These are phyloP conservation scores for Vollenhovia emeryi DNA, from an alignment of 1,140 invertebrate genomes.

Conservation along the genomic window DNA sequence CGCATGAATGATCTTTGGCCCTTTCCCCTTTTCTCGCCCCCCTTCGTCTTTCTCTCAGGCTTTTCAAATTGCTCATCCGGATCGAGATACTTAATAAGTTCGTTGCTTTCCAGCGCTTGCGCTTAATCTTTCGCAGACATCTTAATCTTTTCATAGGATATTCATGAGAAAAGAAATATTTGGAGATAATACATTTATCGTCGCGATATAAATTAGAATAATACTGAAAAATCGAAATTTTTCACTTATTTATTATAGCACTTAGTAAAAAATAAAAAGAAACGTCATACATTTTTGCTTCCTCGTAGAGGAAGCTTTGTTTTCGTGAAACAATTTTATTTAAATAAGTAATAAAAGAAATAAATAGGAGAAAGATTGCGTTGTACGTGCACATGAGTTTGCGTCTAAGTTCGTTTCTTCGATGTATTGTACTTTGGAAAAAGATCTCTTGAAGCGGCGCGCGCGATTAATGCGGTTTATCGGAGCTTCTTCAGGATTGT, in stretches of 20 bases:
- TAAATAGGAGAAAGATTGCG: slow-evolving; percentile 48
- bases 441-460: slow-evolving; percentile 66
- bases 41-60: slow-evolving; percentile 1
- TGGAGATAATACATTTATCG: not conserved
- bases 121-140: slow-evolving; percentile 11
- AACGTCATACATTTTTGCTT: not conserved
- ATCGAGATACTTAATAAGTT: slow-evolving; percentile 30
- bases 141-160: slow-evolving; percentile 10
- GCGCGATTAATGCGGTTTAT: slow-evolving; percentile 82
- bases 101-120: slow-evolving; percentile 1
- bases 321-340: no score
- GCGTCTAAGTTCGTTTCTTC: slow-evolving; percentile 75
- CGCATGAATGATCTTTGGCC: slow-evolving; percentile 6
- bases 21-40: slow-evolving; percentile 12
- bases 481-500: slow-evolving; percentile 77
- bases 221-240: slow-evolving; percentile 1
- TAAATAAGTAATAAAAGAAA: no score
- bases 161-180: not conserved
- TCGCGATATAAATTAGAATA: not conserved
- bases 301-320: no score
- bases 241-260: slow-evolving; percentile 5
- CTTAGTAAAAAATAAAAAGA: not conserved
- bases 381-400: slow-evolving; percentile 63
- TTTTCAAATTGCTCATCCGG: slow-evolving; percentile 34
- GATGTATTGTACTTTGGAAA: slow-evolving; percentile 74